Base-by-base conservation (phyloP, 1,140 invertebrate species). In the Procambarus clarkii region DNA sequence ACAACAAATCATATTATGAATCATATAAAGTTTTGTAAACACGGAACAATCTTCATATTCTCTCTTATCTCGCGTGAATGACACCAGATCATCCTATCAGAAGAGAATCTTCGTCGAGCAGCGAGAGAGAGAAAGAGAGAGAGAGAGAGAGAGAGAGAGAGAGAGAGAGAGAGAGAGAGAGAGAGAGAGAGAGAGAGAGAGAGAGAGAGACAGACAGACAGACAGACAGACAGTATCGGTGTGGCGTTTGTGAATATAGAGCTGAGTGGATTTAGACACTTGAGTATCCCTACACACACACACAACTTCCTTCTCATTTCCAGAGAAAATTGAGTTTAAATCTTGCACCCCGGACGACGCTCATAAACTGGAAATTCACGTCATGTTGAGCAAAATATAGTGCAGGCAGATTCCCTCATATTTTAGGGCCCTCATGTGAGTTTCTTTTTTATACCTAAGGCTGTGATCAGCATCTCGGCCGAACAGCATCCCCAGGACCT, bases 341-440 rank as follows among this genome's bases (percentile, higher is more conserved):
- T 83, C 81, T 69, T 45, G 44, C 81, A n/a, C n/a, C 81, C 45
- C 58, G 4, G 58, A 83, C 58, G 81, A 69, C 64, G 54, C 81
- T 83, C 81, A 83, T 83, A 69, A 83, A 83, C 54, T 83, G 60
- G 60, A 69, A 83, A 83, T 46, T 54, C 58, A 46, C 60, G 81
- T 64, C 45, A 69, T 15, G 50, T 82, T 24, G 80, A 82, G 80
- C 15, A 24, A 60, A 60, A 82, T 82, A 60, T 34, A 21, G 9
- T 24, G 18, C 18, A 11, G 21, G 34, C 18, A 50, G 81, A 83
- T 83, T 69, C 21, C 60, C 58, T 44, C 58, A 69, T 69, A 69
- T 18, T 82, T 79, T 79, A 24, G 69, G 4, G 21, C n/a, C 69
- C 69, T 74, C n/a, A 21, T 74, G 69, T 74, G n/a, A n/a, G 21